phyloP scores from a whole-genome alignment of 2,797 vertebrate species.

The Hippopotamyrus pictus region DNA sequence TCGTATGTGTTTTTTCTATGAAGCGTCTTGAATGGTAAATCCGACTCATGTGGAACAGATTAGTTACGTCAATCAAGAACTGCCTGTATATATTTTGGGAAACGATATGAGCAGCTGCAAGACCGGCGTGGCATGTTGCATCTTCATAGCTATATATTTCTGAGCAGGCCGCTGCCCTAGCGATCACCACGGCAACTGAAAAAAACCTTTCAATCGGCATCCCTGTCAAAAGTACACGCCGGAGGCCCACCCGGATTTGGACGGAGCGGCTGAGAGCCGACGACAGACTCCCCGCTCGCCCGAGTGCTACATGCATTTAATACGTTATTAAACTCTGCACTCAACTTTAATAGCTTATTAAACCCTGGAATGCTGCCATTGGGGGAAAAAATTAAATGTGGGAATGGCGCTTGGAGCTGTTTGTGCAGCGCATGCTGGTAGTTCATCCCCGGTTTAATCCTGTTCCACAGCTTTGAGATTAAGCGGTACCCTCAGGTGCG shows the following conservation, averaged over 20 bases:
- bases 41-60: not conserved
- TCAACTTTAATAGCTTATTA: constrained; percentile 59
- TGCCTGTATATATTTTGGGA: not conserved
- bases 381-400: constrained; percentile 35
- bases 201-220: not conserved
- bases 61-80: not conserved
- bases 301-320: constrained; percentile 54
- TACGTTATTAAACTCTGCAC: constrained; percentile 57
- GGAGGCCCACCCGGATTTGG: constrained; percentile 47
- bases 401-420: constrained; percentile 37
- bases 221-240: not conserved
- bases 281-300: constrained; percentile 45
- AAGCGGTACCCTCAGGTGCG: constrained; percentile 34
- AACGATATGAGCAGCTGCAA: not conserved
- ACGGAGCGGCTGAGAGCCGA: constrained; percentile 25
- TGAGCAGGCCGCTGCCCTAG: constrained; percentile 42
- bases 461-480: constrained; percentile 36
- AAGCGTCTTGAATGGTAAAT: not conserved
- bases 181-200: constrained; percentile 48
- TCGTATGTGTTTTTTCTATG: not conserved
- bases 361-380: constrained; percentile 54
- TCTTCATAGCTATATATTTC: not conserved
- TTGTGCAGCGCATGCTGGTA: constrained; percentile 31
- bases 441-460: constrained; percentile 40
- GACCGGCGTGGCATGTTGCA: not conserved